Conservation (phyloP, 2,113 vertebrate genomes). For the Pseudorhombus dupliciocellatus region DNA sequence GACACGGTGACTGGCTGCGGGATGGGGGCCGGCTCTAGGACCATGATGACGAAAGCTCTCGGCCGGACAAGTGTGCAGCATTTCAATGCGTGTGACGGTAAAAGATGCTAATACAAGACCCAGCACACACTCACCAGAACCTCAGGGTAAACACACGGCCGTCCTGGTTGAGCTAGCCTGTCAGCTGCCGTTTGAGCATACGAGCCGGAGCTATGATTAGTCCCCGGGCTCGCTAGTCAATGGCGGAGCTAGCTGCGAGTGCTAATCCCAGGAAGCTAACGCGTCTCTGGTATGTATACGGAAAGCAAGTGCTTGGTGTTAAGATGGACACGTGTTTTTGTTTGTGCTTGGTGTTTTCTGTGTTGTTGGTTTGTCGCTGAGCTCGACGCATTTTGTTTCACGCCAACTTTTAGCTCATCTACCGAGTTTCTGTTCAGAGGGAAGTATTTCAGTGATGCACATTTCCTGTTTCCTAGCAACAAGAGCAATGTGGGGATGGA, state of each 20-base stretch:
- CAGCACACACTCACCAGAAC: rapidly evolving
- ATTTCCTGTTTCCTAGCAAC: constrained; percentile 86
- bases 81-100: constrained; percentile 29
- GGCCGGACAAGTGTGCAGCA: constrained; percentile 51
- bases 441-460: constrained; percentile 79
- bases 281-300: not conserved
- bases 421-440: constrained; percentile 16
- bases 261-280: not conserved
- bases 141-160: rapidly evolving
- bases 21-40: constrained; percentile 77
- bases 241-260: not conserved
- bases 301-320: not conserved
- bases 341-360: not conserved
- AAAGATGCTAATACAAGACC: not conserved
- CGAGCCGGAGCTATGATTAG: not conserved
- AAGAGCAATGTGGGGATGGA: constrained; percentile 73
- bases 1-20: constrained; percentile 34
- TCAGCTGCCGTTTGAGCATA: not conserved
- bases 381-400: not conserved
- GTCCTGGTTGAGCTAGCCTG: not conserved
- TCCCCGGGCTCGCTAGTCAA: not conserved
- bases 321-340: not conserved
- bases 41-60: constrained; percentile 75
- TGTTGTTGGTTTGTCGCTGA: not conserved
- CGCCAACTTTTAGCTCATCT: not conserved